Base-by-base conservation (phyloP, 2,888 invertebrate species). In the Rhaphigaster nebulosa region DNA sequence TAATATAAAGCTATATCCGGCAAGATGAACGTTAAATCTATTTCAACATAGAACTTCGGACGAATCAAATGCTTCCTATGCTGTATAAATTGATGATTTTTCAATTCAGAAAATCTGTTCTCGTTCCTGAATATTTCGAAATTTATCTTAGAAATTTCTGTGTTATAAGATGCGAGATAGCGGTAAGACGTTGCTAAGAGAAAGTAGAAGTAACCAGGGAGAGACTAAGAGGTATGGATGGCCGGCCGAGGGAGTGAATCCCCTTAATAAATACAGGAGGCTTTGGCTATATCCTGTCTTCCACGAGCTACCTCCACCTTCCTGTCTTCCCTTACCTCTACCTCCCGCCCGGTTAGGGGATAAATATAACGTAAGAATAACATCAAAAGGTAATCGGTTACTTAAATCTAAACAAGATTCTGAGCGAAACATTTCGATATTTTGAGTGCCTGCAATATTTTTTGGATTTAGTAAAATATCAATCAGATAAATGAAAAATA, bases 251-350 rank as follows among this genome's bases (percentile, higher is more conserved):
- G 23, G 26, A 50, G 88, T 29, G 38, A 38, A 56, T 60, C 60
- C 88, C 88, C 88, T 60, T 56, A 88, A 88, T 88, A 88, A 88
- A 88, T 88, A 88, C 54, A 56, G 41, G 41, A 8, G 88, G 54
- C 56, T 56, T 88, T 54, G 20, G 60, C 29, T 52, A 26, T 45
- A 38, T 80, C 80, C 80, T 45, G 41, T 38, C 41, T n/a, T n/a
- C n/a, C n/a, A n/a, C n/a, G n/a, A n/a, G n/a, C n/a, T 65, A 60
- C 60, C 65, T 34, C 65, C 18, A 18, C 2, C 29, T 34, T 65
- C 65, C 65, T 18, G 65, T 34, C 65, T 34, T 65, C 13, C 18
- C 29, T 29, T 10, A 65, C 1, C 65, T 65, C 65, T n/a, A 60
- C 29, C 60, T n/a, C 1, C 12, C n/a, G 13, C 29, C 1, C 13